These are phyloP conservation scores for Dendrocincla tyrannina DNA, from an alignment of 2,797 vertebrate species.

Conservation along the genomic window DNA sequence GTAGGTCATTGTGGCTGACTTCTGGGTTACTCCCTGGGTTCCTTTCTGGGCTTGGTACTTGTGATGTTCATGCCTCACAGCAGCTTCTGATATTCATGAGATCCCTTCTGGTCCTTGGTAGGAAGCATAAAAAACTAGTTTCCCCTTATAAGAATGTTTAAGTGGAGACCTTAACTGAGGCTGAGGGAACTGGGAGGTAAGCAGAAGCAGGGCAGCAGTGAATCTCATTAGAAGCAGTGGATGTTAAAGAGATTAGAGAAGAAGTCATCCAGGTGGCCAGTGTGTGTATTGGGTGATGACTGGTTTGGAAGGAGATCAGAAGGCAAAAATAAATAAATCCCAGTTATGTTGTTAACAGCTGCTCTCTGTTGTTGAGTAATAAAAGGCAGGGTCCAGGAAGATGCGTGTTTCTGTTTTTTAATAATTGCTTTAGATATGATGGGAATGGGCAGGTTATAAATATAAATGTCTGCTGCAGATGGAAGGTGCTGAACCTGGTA, in stretches of 20 bases:
- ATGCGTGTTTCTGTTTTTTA: background rate
- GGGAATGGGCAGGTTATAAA: background rate
- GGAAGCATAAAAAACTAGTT: background rate
- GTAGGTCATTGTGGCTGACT: background rate
- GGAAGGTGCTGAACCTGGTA: background rate
- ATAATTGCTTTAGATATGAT: background rate
- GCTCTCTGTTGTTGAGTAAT: background rate
- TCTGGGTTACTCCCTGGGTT: rapidly evolving
- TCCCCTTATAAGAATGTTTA: background rate
- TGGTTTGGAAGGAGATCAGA: background rate
- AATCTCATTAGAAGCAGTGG: background rate
- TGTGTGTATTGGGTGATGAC: background rate
- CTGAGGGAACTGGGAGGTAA: background rate
- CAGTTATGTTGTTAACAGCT: background rate
- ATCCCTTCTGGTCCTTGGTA: background rate
- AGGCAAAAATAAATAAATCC: conserved; percentile 18
- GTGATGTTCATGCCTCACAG: rapidly evolving
- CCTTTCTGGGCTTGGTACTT: background rate
- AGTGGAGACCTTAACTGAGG: background rate
- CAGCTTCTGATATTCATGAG: background rate
- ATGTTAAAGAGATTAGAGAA: background rate
- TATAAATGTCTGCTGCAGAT: background rate
- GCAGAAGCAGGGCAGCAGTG: background rate
- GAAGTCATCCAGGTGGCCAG: background rate
- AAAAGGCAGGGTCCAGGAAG: background rate